These are phyloP conservation scores for Mungos mungo DNA, from an alignment of 2,113 vertebrate species.

Conservation along the genomic window DNA sequence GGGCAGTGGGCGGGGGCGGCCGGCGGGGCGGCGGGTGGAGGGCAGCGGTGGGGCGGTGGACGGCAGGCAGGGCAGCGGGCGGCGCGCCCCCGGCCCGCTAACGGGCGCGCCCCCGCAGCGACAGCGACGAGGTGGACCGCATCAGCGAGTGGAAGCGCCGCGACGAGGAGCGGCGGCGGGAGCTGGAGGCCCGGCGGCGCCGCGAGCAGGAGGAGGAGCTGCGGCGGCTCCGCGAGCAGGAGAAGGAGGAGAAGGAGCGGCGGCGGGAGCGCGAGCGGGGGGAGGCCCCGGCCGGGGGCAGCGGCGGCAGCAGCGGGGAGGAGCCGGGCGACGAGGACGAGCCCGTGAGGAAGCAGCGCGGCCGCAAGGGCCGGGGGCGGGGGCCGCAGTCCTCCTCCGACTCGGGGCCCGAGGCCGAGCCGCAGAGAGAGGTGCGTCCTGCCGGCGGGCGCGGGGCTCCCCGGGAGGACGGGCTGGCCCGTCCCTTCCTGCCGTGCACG, in stretches of 20 bases:
- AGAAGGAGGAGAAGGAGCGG: slow-evolving; percentile 94
- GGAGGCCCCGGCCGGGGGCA: not conserved
- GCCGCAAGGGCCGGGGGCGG: slow-evolving; percentile 88
- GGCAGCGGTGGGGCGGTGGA: no score
- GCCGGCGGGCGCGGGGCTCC: not conserved
- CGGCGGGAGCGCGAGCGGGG: slow-evolving; percentile 89
- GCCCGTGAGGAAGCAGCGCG: slow-evolving; percentile 91
- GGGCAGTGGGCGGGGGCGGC: no score
- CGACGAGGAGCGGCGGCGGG: slow-evolving; percentile 92
- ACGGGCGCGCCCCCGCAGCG: not conserved
- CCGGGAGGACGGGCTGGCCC: accelerated
- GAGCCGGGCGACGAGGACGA: slow-evolving; percentile 88
- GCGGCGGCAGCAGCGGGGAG: slow-evolving; percentile 88
- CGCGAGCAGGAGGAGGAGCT: slow-evolving; percentile 96
- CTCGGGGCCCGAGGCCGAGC: slow-evolving; percentile 89
- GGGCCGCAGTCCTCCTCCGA: slow-evolving; percentile 89
- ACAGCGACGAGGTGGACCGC: slow-evolving; percentile 92
- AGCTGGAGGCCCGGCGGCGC: slow-evolving; percentile 95
- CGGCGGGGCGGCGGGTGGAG: not conserved
- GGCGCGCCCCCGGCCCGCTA: not conserved
- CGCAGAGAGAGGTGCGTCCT: slow-evolving; percentile 83
- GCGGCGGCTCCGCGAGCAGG: slow-evolving; percentile 91
- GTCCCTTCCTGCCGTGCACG: not conserved
- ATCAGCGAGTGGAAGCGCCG: slow-evolving; percentile 97
- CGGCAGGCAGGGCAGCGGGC: accelerated